Percentiles rank a stretch among this genome's conserved stretches.
phyloP scores from a whole-genome alignment of 2,113 vertebrate species.

The Motacilla alba region DNA sequence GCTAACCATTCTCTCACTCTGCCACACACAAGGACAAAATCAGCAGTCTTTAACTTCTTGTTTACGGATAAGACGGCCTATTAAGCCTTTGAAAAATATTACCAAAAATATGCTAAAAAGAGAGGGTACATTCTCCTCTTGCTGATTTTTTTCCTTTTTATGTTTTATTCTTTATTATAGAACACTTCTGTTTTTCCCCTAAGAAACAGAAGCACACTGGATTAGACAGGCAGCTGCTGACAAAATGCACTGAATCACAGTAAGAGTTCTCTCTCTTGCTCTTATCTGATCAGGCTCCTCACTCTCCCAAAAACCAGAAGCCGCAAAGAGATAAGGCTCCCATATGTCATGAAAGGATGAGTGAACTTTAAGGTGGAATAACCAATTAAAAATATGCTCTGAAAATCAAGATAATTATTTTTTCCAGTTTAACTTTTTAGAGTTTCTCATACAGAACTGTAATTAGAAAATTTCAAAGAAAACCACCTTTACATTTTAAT shows the following conservation, averaged over 20 bases:
- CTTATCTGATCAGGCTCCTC: constrained; percentile 34
- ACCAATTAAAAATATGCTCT: neutral
- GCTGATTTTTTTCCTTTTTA: neutral
- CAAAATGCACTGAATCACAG: neutral
- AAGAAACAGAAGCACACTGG: neutral
- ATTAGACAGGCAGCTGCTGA: neutral
- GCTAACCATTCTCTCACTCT: neutral
- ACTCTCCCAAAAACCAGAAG: neutral
- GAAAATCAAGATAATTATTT: neutral
- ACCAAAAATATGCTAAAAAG: neutral
- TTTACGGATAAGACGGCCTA: neutral
- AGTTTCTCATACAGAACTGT: neutral
- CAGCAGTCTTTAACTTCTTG: neutral
- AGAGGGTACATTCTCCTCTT: neutral
- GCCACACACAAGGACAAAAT: neutral
- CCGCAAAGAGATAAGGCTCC: neutral
- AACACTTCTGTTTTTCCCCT: neutral
- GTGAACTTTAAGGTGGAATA: neutral
- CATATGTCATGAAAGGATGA: neutral
- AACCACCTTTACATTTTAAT: neutral
- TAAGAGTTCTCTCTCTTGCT: neutral
- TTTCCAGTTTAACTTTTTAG: neutral
- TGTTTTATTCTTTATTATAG: neutral
- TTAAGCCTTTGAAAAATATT: neutral
- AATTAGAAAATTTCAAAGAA: neutral